Evolutionary conservation across 2,888 invertebrate genomes (phyloP), one percentile per base, ranked within the genome.

Genomic region (Actias luna): DNA sequence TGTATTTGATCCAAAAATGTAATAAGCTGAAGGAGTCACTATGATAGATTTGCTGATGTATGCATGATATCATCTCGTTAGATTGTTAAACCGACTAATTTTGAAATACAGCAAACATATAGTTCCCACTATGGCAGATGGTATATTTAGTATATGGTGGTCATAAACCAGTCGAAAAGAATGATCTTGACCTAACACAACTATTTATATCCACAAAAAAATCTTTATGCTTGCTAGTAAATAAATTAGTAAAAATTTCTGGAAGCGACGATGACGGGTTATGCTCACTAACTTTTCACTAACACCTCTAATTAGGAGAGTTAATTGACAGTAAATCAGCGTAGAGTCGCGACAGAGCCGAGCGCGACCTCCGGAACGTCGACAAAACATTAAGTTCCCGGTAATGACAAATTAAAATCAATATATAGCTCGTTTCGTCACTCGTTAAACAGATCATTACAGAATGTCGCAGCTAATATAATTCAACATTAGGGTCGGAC

Each of bases 371-470:
- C 42, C 12, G 46, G 8, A 46, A 22, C 12, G 10, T 8, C 46
- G 46, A 25, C 22, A 46, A 22, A 22, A 46, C 22, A 22, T 46
- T 46, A 22, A 46, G 10, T 22, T 22, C 22, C 46, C 12, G 22
- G 46, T 46, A 46, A 46, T 46, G 22, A 46, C 46, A 46, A 46
- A 46, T 46, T 46, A 46, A 46, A 46, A 46, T 46, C 46, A 46
- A 46, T 46, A 46, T 46, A 46, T 12, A 46, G 46, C 22, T 46
- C 46, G 10, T 46, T 46, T 22, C 22, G 46, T 46, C 46, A 22
- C 22, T 46, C 46, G 22, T 46, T 46, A 46, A 46, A 46, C 46
- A 46, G 46, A 25, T 46, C 46, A 12, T 46, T 25, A 46, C 46
- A 12, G 46, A 22, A 22, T 46, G 46, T 46, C 46, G 22, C 46